These are phyloP conservation scores for Colletes collaris DNA, from an alignment of 2,888 invertebrate genomes.

Conservation along the genomic window DNA sequence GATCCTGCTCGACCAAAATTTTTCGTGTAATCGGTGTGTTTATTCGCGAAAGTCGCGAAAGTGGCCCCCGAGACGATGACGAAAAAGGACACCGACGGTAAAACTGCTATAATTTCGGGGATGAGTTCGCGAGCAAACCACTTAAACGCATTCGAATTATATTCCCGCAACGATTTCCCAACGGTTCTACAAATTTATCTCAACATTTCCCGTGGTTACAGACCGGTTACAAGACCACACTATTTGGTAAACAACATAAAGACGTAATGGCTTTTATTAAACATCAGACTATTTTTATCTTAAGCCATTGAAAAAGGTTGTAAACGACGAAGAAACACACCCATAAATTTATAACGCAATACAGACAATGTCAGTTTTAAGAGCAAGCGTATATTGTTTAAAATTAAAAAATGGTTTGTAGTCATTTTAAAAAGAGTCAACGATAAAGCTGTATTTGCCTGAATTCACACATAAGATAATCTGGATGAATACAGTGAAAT, in stretches of 20 bases:
- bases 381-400: too few species aligned
- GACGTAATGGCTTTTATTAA: background rate
- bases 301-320: too few species aligned
- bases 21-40: constrained; percentile 15
- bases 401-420: too few species aligned
- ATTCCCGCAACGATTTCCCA: constrained; percentile 1
- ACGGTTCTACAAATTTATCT: constrained; percentile 44
- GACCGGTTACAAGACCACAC: constrained; percentile 23
- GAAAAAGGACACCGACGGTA: constrained; percentile 23
- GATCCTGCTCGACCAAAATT: constrained; percentile 30
- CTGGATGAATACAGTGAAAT: too few species aligned
- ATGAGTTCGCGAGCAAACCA: constrained; percentile 6
- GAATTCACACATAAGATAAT: too few species aligned
- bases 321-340: too few species aligned
- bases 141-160: constrained; percentile 29
- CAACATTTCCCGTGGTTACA: constrained; percentile 36
- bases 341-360: too few species aligned
- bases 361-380: too few species aligned
- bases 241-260: constrained; percentile 50
- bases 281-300: background rate
- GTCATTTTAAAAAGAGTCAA: too few species aligned
- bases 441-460: too few species aligned
- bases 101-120: constrained; percentile 16
- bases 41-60: constrained; percentile 26
- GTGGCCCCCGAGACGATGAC: constrained; percentile 10